phyloP scores from a whole-genome alignment of 2,113 vertebrate species.

The Alethe diademata region DNA sequence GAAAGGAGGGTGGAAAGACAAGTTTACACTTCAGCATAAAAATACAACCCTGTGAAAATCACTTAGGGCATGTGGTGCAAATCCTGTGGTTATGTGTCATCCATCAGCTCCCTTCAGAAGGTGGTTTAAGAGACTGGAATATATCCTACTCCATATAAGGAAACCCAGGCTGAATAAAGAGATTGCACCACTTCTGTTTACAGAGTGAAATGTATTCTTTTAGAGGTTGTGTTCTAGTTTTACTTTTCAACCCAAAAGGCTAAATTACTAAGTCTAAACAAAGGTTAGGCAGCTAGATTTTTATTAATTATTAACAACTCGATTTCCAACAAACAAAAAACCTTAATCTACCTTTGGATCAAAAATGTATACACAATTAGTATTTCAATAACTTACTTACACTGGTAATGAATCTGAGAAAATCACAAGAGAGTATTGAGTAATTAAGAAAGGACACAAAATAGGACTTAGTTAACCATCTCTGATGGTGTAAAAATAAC shows the following conservation, averaged over 20 bases:
- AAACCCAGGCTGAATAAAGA: neutral
- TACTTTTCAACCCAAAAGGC: neutral
- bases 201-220: neutral
- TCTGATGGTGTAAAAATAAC: neutral
- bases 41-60: neutral
- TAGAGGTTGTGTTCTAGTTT: neutral
- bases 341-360: neutral
- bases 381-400: neutral
- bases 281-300: neutral
- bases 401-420: neutral
- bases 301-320: neutral
- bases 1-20: neutral
- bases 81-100: neutral
- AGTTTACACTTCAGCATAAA: neutral
- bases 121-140: neutral
- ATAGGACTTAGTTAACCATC: neutral
- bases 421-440: neutral
- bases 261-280: neutral
- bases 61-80: neutral
- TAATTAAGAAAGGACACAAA: neutral
- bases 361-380: neutral
- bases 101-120: neutral
- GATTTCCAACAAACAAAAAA: neutral
- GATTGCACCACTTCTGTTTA: neutral
- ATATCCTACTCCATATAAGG: neutral